Conservation (phyloP, 2,113 vertebrate species). For the Scolopax mira region DNA sequence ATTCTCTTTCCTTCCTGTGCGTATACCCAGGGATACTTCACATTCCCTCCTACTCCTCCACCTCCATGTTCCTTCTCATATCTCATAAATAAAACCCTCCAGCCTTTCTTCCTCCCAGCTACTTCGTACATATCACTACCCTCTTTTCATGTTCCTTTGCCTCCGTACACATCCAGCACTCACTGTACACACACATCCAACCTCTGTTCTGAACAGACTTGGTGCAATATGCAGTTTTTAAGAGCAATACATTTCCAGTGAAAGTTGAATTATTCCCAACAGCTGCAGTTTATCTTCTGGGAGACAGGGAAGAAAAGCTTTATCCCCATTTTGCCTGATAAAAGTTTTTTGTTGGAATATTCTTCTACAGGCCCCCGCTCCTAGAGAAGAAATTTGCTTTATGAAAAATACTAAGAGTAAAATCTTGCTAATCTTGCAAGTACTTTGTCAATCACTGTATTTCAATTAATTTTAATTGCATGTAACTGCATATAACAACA, state of each 20-base stretch:
- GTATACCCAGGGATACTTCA: conserved; percentile 27
- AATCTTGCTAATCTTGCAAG: background rate
- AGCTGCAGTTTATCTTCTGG: background rate
- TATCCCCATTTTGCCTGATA: background rate
- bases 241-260: background rate
- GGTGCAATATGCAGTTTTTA: background rate
- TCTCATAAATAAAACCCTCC: conserved; percentile 46
- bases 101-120: conserved; percentile 10
- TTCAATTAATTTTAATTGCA: background rate
- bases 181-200: background rate
- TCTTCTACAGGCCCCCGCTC: background rate
- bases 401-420: background rate
- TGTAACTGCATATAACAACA: background rate
- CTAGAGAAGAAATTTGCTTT: background rate
- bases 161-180: background rate
- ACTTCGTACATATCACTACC: background rate
- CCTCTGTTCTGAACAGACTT: background rate
- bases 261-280: background rate
- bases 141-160: background rate
- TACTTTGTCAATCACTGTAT: background rate
- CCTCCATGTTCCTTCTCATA: conserved; percentile 45
- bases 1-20: background rate
- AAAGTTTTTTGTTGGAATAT: background rate
- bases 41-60: conserved; percentile 56
- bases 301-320: background rate